These are phyloP conservation scores for Mormyrus lacerda DNA, from an alignment of 2,113 vertebrate genomes.

Conservation along the genomic window DNA sequence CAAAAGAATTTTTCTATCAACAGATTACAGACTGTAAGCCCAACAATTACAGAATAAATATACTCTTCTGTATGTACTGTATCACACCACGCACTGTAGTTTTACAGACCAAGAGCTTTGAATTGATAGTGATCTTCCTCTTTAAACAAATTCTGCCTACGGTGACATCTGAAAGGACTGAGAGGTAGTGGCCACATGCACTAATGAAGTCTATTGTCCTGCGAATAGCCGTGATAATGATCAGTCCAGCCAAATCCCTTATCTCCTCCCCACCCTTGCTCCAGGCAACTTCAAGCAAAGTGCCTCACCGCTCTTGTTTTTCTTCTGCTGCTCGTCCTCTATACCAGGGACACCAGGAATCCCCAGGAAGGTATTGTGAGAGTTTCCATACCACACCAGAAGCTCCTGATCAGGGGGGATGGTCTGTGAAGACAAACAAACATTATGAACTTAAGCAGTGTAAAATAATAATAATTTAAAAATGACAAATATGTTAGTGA, in stretches of 20 bases:
- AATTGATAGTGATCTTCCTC: neutral
- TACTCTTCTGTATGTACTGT: neutral
- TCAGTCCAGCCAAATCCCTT: neutral
- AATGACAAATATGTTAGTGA: neutral
- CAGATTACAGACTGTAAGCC: neutral
- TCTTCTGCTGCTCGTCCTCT: constrained; percentile 87
- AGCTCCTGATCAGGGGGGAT: constrained; percentile 95
- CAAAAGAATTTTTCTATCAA: neutral
- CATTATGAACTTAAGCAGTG: neutral
- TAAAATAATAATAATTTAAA: neutral
- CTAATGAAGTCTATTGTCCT: constrained; percentile 20
- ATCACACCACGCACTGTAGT: neutral
- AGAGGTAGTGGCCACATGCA: neutral
- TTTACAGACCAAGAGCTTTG: neutral
- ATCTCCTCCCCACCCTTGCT: neutral
- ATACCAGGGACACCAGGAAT: constrained; percentile 87
- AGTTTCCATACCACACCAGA: constrained; percentile 94
- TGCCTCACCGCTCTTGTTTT: constrained; percentile 77
- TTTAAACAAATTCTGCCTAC: constrained; percentile 8
- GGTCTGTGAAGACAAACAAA: constrained; percentile 59
- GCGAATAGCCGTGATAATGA: constrained; percentile 8
- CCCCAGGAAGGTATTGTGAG: constrained; percentile 91
- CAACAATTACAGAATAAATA: neutral
- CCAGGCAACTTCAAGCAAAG: neutral
- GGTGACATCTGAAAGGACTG: neutral